Conservation (phyloP, 2,888 invertebrate species). For the Diaphora mendica region DNA sequence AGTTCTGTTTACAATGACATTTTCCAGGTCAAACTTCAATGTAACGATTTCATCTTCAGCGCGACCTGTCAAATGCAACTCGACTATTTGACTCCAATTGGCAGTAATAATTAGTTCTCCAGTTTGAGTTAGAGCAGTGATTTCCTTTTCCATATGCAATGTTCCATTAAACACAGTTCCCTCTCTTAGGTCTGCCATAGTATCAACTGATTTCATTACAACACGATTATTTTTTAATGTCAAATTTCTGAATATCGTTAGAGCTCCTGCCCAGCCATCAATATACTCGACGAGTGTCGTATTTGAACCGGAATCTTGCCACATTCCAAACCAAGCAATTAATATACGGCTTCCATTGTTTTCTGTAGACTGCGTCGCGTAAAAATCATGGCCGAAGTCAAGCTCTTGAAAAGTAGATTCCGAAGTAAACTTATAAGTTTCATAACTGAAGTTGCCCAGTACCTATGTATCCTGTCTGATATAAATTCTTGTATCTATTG, state of each 20-base stretch:
- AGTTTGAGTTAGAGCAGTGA: conserved; percentile 58
- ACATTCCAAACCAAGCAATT: conserved; percentile 80
- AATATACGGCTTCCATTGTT: conserved; percentile 61
- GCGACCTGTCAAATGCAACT: conserved; percentile 61
- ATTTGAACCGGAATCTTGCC: conserved; percentile 66
- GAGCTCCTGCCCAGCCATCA: conserved; percentile 75
- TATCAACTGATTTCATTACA: conserved; percentile 69
- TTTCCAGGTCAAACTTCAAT: conserved; percentile 63
- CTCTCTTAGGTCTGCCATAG: conserved; percentile 63
- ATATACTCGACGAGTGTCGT: conserved; percentile 50
- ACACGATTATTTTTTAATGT: conserved; percentile 61
- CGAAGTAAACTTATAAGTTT: conserved; percentile 60
- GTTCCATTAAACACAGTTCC: conserved; percentile 44
- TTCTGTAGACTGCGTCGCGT: conserved; percentile 75
- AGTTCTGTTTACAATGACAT: conserved; percentile 66
- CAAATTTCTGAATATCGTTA: conserved; percentile 77
- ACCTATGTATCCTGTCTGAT: conserved; percentile 77
- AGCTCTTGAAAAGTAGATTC: conserved; percentile 66
- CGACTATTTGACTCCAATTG: conserved; percentile 59
- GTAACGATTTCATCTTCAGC: conserved; percentile 60
- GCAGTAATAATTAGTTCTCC: conserved; percentile 69
- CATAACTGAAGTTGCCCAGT: conserved; percentile 73
- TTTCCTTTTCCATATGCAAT: conserved; percentile 41
- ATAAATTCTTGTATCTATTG: conserved; percentile 70
- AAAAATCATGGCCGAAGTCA: conserved; percentile 78